Evolutionary conservation across 2,888 invertebrate genomes (phyloP), one percentile per base, ranked within the genome.

Genomic region (Teinopalpus imperialis): DNA sequence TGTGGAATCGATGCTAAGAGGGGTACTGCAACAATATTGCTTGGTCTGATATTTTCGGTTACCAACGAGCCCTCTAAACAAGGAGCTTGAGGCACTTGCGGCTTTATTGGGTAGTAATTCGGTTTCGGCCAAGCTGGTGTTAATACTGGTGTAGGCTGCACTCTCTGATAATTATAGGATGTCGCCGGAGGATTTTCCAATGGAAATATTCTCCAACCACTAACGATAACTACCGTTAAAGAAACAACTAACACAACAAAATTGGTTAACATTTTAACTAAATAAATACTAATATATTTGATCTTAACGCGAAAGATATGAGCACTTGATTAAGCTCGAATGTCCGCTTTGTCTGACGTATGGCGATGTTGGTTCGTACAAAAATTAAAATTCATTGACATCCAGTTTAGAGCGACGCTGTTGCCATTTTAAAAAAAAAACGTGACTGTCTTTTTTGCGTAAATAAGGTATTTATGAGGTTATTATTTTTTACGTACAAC

Each of bases 191-290:
- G 47, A 44, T 57, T 50, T 1, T 64, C 56, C 31, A 71, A 56
- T 2, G 77, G 76, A 24, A 74, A 73, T 42, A 78, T 53, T 45
- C 4, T 52, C 62, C 66, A 69, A 26, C 59, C 52, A 24, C 48
- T 43, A 1, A 46, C 29, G 29, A 34, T n/a, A 13, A 51, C 31
- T 8, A 48, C 26, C 16, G 47, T 43, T 30, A 27, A 13, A 36
- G 37, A 12, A 24, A 40, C 5, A 18, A 45, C 20, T 9, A 59
- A 43, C 50, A 56, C 35, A 30, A 51, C 20, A 36, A 21, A 26
- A 39, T 23, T 42, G 39, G 23, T 43, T 12, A 37, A 14, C 61
- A 50, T 47, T 58, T 51, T 48, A 37, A 50, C 40, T 32, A 40
- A 32, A 43, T 42, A 39, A 31, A 47, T 47, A 53, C 56, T 47